Conservation (phyloP, 2,797 vertebrate genomes). For the Smutsia temminckii region DNA sequence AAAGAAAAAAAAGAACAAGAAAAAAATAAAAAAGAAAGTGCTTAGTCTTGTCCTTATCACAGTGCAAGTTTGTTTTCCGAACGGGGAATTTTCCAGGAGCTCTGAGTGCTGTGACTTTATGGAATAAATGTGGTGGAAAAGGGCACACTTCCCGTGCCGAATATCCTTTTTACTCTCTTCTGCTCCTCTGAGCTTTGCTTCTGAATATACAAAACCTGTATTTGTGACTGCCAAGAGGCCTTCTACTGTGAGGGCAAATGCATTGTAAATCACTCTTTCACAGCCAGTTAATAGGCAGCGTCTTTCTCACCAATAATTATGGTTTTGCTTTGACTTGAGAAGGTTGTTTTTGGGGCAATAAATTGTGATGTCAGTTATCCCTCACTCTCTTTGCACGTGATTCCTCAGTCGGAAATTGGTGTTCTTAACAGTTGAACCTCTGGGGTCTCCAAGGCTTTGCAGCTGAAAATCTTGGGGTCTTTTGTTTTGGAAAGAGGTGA, state of each 20-base stretch:
- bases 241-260: conserved; percentile 44
- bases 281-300: conserved; percentile 55
- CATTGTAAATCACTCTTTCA: conserved; percentile 69
- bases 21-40: fast-evolving
- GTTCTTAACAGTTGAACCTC: conserved; percentile 57
- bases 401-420: conserved; percentile 70
- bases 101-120: conserved; percentile 44
- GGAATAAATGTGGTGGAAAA: conserved; percentile 46
- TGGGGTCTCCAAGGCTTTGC: conserved; percentile 39
- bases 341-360: conserved; percentile 79
- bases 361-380: conserved; percentile 74
- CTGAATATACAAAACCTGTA: background rate
- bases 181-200: background rate
- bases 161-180: background rate
- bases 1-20: background rate
- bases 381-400: conserved; percentile 39
- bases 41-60: background rate
- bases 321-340: conserved; percentile 71
- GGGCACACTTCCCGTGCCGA: background rate
- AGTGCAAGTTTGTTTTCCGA: conserved; percentile 58
- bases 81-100: conserved; percentile 38
- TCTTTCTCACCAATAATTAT: conserved; percentile 74
- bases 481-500: background rate
- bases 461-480: conserved; percentile 59
- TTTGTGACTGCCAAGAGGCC: conserved; percentile 59